Evolutionary conservation across 2,797 vertebrate species (phyloP).

Genomic region (Cryptoprocta ferox): DNA sequence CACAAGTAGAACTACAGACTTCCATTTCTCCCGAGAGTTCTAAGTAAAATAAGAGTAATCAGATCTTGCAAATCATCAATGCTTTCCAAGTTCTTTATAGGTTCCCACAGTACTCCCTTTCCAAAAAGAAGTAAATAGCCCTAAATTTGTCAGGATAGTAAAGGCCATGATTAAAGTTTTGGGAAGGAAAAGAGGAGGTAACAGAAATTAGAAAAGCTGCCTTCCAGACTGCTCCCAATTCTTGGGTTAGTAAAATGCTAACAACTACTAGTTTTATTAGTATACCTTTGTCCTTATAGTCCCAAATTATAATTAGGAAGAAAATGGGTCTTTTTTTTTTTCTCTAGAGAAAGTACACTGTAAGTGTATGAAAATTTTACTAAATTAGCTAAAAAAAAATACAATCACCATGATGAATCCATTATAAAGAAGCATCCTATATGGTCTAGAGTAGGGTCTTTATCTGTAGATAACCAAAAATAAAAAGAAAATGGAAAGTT

Average conservation of each 20-base stretch:
- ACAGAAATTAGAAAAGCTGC: slow-evolving; percentile 43
- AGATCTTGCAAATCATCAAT: neutral
- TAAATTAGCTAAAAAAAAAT: slow-evolving; percentile 59
- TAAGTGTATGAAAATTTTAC: slow-evolving; percentile 32
- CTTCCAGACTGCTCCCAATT: neutral
- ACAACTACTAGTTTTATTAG: slow-evolving; percentile 26
- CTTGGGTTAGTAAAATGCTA: slow-evolving; percentile 42
- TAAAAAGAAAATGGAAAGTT: slow-evolving; percentile 59
- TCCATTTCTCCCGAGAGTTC: slow-evolving; percentile 17
- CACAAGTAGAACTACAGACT: neutral
- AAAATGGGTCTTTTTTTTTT: slow-evolving; percentile 17
- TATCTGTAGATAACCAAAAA: slow-evolving; percentile 40
- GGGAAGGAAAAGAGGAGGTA: neutral
- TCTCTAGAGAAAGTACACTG: slow-evolving; percentile 1
- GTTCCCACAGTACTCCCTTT: neutral
- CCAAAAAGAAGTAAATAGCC: slow-evolving; percentile 18
- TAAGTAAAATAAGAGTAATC: slow-evolving; percentile 6
- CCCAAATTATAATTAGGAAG: slow-evolving; percentile 36
- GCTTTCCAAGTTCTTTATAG: slow-evolving; percentile 35
- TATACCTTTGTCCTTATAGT: neutral
- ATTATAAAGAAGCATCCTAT: slow-evolving; percentile 16
- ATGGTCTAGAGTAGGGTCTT: slow-evolving; percentile 15
- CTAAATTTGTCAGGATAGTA: slow-evolving; percentile 1
- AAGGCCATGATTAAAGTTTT: neutral
- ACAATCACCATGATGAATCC: slow-evolving; percentile 1